Percentiles rank a stretch among this genome's conserved stretches.
phyloP scores from a whole-genome alignment of 2,797 vertebrate genomes.

The Neopelma chrysocephalum region DNA sequence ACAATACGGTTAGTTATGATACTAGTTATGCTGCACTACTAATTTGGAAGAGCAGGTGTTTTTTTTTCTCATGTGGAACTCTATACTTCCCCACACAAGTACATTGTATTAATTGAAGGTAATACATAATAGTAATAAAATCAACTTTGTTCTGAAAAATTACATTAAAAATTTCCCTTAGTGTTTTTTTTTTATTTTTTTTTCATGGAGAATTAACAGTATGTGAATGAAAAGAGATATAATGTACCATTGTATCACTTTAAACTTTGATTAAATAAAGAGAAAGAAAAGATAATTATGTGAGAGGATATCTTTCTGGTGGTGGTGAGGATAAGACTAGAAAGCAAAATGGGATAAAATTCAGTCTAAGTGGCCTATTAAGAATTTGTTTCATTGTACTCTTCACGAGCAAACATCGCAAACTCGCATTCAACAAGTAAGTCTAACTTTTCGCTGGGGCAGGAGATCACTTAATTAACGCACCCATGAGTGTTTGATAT shows the following conservation, averaged over 20 bases:
- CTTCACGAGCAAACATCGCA: not conserved
- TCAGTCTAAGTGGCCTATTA: not conserved
- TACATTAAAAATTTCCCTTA: not conserved
- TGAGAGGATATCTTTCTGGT: not conserved
- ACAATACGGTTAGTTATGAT: not conserved
- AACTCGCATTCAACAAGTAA: not conserved
- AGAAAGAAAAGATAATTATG: not conserved
- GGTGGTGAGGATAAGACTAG: not conserved
- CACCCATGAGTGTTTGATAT: not conserved
- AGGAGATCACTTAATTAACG: not conserved
- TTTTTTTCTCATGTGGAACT: not conserved
- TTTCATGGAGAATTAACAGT: not conserved
- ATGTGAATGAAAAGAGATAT: not conserved
- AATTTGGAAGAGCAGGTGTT: not conserved
- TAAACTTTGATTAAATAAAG: not conserved
- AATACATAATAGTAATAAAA: not conserved
- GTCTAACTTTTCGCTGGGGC: not conserved
- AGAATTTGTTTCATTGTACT: not conserved
- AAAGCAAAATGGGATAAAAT: not conserved
- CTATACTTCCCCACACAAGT: not conserved
- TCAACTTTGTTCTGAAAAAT: not conserved
- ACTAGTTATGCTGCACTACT: not conserved
- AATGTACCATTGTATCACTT: not conserved
- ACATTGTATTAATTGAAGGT: not conserved
- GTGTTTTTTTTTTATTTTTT: not conserved